Conservation (phyloP, 92 coral and sea anemone species). For the Blastomussa wellsi region DNA sequence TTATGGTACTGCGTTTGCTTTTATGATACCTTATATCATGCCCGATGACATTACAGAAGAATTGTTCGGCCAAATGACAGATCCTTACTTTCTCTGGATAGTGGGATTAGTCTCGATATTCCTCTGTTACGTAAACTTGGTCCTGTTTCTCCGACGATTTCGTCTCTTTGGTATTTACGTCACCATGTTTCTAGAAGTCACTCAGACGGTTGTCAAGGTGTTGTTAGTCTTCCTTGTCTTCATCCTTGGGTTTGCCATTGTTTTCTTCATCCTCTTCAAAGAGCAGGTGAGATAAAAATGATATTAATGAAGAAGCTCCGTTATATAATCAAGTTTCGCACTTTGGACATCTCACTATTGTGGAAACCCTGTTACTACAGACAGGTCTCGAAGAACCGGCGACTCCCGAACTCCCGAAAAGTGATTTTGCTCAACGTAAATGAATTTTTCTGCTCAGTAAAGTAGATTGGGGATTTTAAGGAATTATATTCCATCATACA, state of each 20-base stretch:
- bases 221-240: constrained; percentile 61
- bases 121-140: constrained; percentile 69
- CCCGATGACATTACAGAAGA: constrained; percentile 19
- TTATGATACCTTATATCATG: constrained; percentile 61
- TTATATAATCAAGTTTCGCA: no score
- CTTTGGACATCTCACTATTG: no score
- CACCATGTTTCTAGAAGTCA: constrained; percentile 79
- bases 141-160: constrained; percentile 69
- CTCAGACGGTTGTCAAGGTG: constrained; percentile 67
- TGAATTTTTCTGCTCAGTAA: no score
- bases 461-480: no score
- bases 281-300: constrained; percentile 62
- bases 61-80: constrained; percentile 24
- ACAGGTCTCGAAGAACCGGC: no score
- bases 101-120: constrained; percentile 62
- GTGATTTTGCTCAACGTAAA: no score
- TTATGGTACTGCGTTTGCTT: constrained; percentile 52
- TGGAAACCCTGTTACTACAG: no score
- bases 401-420: no score
- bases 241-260: constrained; percentile 72
- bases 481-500: no score
- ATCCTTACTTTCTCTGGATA: constrained; percentile 60
- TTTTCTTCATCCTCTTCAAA: constrained; percentile 77
- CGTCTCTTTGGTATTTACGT: constrained; percentile 73
- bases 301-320: background rate